phyloP scores from a whole-genome alignment of 2,888 invertebrate species.

The Erebia ligea region DNA sequence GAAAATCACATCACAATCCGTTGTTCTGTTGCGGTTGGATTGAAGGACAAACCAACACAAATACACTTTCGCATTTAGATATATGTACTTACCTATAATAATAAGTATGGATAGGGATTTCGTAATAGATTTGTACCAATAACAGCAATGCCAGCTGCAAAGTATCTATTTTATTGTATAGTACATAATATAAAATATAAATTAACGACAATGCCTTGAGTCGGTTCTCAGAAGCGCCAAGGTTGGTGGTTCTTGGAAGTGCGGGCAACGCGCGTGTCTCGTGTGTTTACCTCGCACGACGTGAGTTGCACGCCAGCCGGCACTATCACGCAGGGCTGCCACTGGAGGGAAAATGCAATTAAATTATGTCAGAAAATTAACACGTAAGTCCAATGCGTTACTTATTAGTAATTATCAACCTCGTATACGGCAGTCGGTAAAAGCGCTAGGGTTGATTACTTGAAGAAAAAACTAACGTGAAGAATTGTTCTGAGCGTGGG shows the following conservation, averaged over 20 bases:
- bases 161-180: conserved; percentile 58
- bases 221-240: conserved; percentile 77
- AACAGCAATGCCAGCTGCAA: conserved; percentile 30
- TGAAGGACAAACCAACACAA: no score
- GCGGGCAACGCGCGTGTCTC: conserved; percentile 52
- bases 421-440: no score
- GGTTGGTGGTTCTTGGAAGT: conserved; percentile 78
- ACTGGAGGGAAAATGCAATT: no score
- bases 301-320: conserved; percentile 31
- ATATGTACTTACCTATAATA: background rate
- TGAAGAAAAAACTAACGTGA: no score
- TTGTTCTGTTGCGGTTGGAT: no score
- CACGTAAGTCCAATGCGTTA: no score
- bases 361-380: no score
- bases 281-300: conserved; percentile 48
- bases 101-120: background rate
- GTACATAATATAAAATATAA: conserved; percentile 59
- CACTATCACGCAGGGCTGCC: background rate
- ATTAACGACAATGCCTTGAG: conserved; percentile 80
- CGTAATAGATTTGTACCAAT: background rate
- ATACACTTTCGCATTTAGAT: no score
- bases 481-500: no score
- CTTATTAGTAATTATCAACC: no score
- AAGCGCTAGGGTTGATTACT: no score
- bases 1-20: no score